Conservation (phyloP, 2,888 invertebrate species). For the Melikaiella ostensackeni region DNA sequence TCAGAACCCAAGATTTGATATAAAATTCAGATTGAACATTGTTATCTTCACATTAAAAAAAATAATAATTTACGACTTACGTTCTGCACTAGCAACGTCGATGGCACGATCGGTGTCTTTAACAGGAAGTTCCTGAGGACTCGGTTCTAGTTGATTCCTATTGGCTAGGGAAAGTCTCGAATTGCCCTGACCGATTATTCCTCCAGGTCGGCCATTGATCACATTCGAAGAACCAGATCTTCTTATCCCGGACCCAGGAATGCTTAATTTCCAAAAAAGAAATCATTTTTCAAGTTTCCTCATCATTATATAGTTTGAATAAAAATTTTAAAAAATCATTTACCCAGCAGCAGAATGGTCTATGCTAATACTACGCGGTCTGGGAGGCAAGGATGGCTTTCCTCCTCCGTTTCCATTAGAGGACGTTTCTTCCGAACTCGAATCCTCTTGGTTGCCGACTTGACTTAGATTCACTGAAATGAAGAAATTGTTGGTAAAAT, state of each 20-base stretch:
- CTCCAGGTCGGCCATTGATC: constrained; percentile 67
- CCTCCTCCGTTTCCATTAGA: constrained; percentile 75
- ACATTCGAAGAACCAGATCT: constrained; percentile 67
- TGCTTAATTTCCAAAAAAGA: constrained; percentile 61
- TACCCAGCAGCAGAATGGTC: constrained; percentile 78
- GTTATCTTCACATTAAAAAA: neutral
- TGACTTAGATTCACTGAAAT: constrained; percentile 83
- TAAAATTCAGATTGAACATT: neutral
- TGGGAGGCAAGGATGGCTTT: constrained; percentile 82
- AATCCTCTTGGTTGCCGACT: constrained; percentile 86
- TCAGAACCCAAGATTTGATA: neutral
- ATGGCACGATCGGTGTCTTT: constrained; percentile 76
- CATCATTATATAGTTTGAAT: too few species aligned
- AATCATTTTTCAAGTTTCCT: constrained; percentile 34
- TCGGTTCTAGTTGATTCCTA: constrained; percentile 73
- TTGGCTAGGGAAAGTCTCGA: constrained; percentile 63
- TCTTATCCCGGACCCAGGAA: constrained; percentile 65
- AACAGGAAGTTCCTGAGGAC: constrained; percentile 75
- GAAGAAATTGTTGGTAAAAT: constrained; percentile 47
- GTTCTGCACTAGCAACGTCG: constrained; percentile 78
- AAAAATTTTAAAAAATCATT: constrained; percentile 15
- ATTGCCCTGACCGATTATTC: constrained; percentile 62
- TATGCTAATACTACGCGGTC: constrained; percentile 83
- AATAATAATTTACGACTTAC: constrained; percentile 71
- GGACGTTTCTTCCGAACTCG: constrained; percentile 86